Evolutionary conservation across 2,113 vertebrate genomes (phyloP).

Genomic region (Brienomyrus brachyistius): DNA sequence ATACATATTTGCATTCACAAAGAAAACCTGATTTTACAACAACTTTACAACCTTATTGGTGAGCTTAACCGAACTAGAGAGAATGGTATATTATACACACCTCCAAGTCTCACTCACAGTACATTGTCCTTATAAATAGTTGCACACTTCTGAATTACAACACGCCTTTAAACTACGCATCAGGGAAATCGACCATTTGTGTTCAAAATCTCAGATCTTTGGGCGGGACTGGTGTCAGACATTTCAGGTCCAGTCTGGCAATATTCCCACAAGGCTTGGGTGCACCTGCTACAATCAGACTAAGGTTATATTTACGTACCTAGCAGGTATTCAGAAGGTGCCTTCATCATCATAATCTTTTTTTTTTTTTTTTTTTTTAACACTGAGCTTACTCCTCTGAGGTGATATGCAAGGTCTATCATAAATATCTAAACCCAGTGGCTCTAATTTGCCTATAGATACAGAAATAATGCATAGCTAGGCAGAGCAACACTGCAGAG

Average conservation of each 20-base stretch:
- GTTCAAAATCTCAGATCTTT: constrained; percentile 17
- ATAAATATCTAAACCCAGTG: not conserved
- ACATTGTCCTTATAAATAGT: constrained; percentile 60
- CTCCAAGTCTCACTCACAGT: constrained; percentile 40
- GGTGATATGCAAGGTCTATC: not conserved
- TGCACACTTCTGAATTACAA: constrained; percentile 37
- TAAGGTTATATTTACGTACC: not conserved
- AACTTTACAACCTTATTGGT: constrained; percentile 37
- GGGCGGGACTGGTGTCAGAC: no score
- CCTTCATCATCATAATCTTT: not conserved
- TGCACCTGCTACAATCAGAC: not conserved
- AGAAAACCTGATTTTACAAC: constrained; percentile 65
- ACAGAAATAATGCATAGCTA: constrained; percentile 21
- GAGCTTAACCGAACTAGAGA: constrained; percentile 36
- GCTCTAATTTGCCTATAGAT: constrained; percentile 8
- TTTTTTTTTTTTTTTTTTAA: not conserved
- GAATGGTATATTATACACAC: constrained; percentile 51
- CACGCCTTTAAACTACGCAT: constrained; percentile 24
- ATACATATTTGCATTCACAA: constrained; percentile 81
- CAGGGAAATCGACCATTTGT: constrained; percentile 44
- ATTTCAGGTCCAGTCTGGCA: not conserved
- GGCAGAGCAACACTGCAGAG: not conserved
- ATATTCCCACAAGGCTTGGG: not conserved
- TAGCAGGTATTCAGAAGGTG: not conserved
- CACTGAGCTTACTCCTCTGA: not conserved